These are phyloP conservation scores for Eulithis testata DNA, from an alignment of 2,888 invertebrate genomes.

Conservation along the genomic window DNA sequence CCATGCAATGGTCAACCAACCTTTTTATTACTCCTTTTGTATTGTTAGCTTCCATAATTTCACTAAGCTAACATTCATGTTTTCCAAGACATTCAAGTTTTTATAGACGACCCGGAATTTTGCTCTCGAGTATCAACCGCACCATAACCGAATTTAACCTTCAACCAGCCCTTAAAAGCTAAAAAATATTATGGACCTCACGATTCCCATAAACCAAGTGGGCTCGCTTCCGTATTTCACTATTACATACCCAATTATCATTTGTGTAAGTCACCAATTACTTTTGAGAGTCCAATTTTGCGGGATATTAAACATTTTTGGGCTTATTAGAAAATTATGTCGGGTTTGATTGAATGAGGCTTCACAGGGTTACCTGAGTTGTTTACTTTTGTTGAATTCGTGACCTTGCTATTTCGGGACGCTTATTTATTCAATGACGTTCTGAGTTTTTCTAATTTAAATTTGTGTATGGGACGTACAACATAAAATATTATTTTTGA, in stretches of 20 bases:
- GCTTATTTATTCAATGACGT: not conserved
- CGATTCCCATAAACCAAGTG: conserved; percentile 10
- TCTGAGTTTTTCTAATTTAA: too few species aligned
- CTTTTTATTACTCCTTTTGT: too few species aligned
- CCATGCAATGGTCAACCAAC: too few species aligned
- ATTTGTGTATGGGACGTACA: too few species aligned
- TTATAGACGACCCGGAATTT: too few species aligned
- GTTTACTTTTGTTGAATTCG: conserved; percentile 5
- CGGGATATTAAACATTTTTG: conserved; percentile 42
- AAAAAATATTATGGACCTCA: conserved; percentile 2
- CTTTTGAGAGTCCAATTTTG: conserved; percentile 40
- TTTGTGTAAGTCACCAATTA: conserved; percentile 41
- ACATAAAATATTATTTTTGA: too few species aligned
- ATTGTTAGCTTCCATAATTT: too few species aligned
- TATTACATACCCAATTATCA: conserved; percentile 42
- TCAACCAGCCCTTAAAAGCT: not conserved
- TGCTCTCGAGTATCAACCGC: too few species aligned
- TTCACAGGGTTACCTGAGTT: conserved; percentile 10
- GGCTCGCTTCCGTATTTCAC: conserved; percentile 26
- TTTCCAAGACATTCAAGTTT: too few species aligned
- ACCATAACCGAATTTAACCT: too few species aligned
- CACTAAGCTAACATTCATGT: too few species aligned
- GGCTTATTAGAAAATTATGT: conserved; percentile 38
- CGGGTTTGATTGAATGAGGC: conserved; percentile 28
- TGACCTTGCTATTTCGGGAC: not conserved